Evolutionary conservation across 2,797 vertebrate genomes (phyloP), one percentile per base, ranked within the genome.

Genomic region (Apodemus agrarius): DNA sequence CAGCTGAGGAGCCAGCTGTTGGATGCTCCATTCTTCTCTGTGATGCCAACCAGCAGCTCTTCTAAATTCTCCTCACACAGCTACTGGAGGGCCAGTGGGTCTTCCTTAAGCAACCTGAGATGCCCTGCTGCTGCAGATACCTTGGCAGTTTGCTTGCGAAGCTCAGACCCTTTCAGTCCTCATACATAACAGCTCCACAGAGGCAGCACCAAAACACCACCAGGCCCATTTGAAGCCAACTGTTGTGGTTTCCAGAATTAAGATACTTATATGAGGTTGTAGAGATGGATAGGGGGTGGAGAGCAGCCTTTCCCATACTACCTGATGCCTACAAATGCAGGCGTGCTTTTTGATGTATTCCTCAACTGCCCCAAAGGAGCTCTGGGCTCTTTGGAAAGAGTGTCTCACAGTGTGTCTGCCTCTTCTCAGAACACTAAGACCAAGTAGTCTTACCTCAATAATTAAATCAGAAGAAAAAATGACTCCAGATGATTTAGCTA

Each of bases 291-390:
- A n/a, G 7, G 19, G 61, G 22, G 3, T 11, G 24, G 43, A 75
- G 14, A 82, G 29, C 37, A 46, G 52, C 59, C 6, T 13, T 8
- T 21, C 49, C 40, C 6, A 1, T 3, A 2, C 14, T 24, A 10
- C 24, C 4, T 65, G 29, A 7, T 52, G 21, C 5, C 34, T 1
- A 0, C 3, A 12, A 3, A 4, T 19, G 16, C 3, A 0, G 13
- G 11, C 17, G 1, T 65, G 14, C 5, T 6, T 74, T 49, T 29
- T 34, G 24, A 37, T 43, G 46, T 79, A 29, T 67, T 19, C 31
- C 24, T 40, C 11, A 76, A 59, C 61, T 34, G 67, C n/a, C 37
- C 12, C 1, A 4, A 31, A 88, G 52, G 21, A 10, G 17, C 46
- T 74, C 92, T 31, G 40, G 34, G 29, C 19, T 72, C 21, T 34